Percentiles rank a stretch among this genome's conserved stretches.
These are phyloP conservation scores for Heterodera filipjevi DNA, from an alignment of 2,888 invertebrate species.

Conservation along the genomic window DNA sequence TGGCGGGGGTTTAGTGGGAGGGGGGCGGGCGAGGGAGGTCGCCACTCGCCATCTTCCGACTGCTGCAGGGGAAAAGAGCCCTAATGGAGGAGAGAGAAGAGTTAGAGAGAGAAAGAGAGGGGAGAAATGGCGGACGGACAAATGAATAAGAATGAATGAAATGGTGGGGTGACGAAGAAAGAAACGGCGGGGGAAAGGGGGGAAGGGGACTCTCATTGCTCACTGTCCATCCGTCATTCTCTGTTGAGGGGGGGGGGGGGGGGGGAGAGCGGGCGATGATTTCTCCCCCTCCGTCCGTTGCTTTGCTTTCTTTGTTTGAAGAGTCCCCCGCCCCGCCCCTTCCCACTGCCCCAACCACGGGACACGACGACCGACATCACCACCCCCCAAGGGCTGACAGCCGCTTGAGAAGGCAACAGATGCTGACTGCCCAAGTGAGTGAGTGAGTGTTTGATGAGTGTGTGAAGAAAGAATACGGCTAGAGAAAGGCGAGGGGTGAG, in stretches of 20 bases:
- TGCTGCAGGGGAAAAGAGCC: not conserved
- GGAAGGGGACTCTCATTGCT: not conserved
- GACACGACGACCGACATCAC: not conserved
- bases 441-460: not conserved
- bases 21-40: not conserved
- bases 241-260: too few relatives aligned
- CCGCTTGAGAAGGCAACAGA: constrained; percentile 8
- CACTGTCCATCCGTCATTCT: too few relatives aligned
- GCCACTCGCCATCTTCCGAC: not conserved
- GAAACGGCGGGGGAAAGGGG: not conserved
- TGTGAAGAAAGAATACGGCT: not conserved
- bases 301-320: not conserved
- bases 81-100: not conserved
- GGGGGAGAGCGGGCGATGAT: not conserved
- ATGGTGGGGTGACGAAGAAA: not conserved
- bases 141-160: not conserved
- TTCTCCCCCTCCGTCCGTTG: not conserved
- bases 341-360: not conserved
- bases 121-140: not conserved
- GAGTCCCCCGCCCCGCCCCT: not conserved
- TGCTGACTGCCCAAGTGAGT: too few relatives aligned
- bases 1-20: not conserved
- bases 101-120: not conserved
- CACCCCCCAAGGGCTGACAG: not conserved
- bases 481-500: not conserved